These are phyloP conservation scores for Myotis brandtii DNA, from an alignment of 2,113 vertebrate genomes.

Conservation along the genomic window DNA sequence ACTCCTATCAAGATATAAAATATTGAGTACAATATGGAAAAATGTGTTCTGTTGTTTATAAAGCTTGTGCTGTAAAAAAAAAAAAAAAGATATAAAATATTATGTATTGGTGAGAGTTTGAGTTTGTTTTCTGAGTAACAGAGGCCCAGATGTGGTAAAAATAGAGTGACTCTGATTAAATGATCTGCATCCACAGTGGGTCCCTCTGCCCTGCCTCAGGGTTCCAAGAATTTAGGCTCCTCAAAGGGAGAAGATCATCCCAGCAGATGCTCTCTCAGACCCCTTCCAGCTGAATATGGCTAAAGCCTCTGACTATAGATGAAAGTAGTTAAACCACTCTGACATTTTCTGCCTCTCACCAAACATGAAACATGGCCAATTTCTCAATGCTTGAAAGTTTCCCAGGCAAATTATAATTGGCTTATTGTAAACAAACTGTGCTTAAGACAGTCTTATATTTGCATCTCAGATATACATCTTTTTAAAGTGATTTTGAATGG, in stretches of 20 bases:
- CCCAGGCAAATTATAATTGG: background rate
- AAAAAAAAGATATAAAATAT: background rate
- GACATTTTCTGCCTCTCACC: background rate
- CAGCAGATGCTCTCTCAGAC: background rate
- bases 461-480: background rate
- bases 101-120: background rate
- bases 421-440: background rate
- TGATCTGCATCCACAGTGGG: background rate
- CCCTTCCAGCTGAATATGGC: background rate
- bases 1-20: background rate
- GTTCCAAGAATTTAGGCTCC: background rate
- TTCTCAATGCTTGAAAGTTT: background rate
- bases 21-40: background rate
- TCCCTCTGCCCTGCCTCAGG: background rate
- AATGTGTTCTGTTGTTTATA: too few species aligned
- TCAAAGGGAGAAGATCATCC: background rate
- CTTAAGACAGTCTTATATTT: background rate
- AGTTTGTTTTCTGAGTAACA: background rate
- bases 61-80: too few species aligned
- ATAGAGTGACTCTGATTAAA: background rate
- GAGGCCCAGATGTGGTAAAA: background rate
- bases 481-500: constrained; percentile 22
- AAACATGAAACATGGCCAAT: background rate
- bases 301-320: background rate
- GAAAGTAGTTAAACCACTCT: background rate